phyloP scores from a whole-genome alignment of 1,140 invertebrate genomes.

The Leptonema lineaticorne region DNA sequence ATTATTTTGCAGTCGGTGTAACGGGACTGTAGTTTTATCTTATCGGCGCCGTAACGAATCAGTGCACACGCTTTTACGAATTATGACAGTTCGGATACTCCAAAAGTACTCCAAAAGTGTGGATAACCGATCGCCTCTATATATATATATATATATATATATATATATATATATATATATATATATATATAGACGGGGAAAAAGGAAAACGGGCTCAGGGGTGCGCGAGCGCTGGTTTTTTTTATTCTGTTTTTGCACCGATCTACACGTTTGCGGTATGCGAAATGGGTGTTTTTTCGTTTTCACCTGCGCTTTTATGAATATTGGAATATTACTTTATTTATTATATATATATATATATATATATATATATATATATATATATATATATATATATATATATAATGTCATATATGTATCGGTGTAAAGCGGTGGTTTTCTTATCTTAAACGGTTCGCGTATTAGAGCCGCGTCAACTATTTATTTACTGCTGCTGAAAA shows the following conservation, averaged over 20 bases:
- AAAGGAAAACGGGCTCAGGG: too few species aligned
- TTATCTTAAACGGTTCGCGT: slow-evolving; percentile 41
- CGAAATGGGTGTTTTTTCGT: too few species aligned
- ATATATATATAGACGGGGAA: too few species aligned
- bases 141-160: too few species aligned
- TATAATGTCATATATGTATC: neutral
- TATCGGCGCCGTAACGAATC: slow-evolving; percentile 41
- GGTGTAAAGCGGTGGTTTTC: neutral
- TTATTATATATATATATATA: too few species aligned
- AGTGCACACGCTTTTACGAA: slow-evolving; percentile 43
- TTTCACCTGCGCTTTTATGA: too few species aligned
- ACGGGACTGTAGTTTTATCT: slow-evolving; percentile 40
- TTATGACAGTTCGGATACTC: slow-evolving; percentile 35
- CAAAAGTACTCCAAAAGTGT: slow-evolving; percentile 35
- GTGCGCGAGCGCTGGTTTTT: too few species aligned
- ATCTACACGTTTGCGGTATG: too few species aligned
- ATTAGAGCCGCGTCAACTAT: slow-evolving; percentile 38
- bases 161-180: slow-evolving; percentile 18
- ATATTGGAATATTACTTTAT: too few species aligned
- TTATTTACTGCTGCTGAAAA: slow-evolving; percentile 35
- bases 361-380: too few species aligned
- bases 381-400: neutral
- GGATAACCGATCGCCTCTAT: neutral
- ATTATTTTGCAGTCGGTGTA: too few species aligned
- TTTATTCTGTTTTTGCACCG: too few species aligned